phyloP scores from a whole-genome alignment of 2,113 vertebrate genomes.

The Oxygymnocypris stewartii region DNA sequence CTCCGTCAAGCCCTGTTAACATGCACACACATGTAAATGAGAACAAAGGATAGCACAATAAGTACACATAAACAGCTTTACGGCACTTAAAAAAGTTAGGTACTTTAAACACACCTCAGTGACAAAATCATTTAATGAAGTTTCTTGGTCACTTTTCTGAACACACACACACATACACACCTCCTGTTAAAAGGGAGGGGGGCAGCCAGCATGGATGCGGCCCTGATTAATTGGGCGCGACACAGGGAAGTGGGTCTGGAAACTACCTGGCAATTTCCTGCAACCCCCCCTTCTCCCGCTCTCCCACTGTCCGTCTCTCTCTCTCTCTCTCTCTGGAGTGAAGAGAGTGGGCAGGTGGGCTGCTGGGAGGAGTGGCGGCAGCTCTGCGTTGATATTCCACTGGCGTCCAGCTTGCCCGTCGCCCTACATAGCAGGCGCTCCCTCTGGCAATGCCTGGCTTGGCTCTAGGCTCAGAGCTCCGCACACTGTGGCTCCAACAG shows the following conservation, averaged over 20 bases:
- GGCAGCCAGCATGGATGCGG: slow-evolving; percentile 77
- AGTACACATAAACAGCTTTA: slow-evolving; percentile 25
- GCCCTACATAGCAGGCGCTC: slow-evolving; percentile 81
- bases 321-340: slow-evolving; percentile 71
- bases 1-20: slow-evolving; percentile 16
- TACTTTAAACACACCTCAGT: slow-evolving; percentile 13
- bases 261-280: slow-evolving; percentile 81
- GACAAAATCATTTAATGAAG: slow-evolving; percentile 36
- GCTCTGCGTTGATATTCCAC: slow-evolving; percentile 80
- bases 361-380: slow-evolving; percentile 73
- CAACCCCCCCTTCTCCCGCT: slow-evolving; percentile 53
- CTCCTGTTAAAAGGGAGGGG: slow-evolving; percentile 53
- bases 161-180: slow-evolving; percentile 51
- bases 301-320: not conserved
- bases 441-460: slow-evolving; percentile 76
- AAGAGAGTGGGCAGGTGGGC: slow-evolving; percentile 76
- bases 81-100: not conserved
- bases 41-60: not conserved
- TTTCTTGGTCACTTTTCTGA: slow-evolving; percentile 56
- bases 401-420: slow-evolving; percentile 76
- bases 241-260: slow-evolving; percentile 80
- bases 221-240: slow-evolving; percentile 81
- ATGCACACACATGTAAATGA: slow-evolving; percentile 31
- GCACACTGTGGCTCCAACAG: slow-evolving; percentile 72
- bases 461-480: slow-evolving; percentile 70